Base-by-base conservation (phyloP, 2,888 invertebrate genomes). In the Pseudanteris insignis region DNA sequence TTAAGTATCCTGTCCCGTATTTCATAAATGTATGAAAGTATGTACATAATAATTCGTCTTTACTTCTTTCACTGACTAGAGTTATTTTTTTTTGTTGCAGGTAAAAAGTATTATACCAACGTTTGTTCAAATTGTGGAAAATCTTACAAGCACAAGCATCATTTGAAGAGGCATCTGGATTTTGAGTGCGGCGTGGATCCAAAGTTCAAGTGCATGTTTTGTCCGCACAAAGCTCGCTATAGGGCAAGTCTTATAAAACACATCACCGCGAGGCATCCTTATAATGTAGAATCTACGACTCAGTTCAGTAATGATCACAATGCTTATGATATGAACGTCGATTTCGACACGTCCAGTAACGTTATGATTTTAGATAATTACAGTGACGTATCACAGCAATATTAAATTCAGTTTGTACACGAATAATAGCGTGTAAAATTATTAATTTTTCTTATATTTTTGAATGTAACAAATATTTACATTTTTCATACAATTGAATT, bases 101-200 rank as follows among this genome's bases (percentile, higher is more conserved):
- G 48, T 48, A 48, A 54, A 8, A 54, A 60, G 33, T 13, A 13
- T 18, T 60, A 60, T 14, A 24, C 15, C 9, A 53, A 60, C 18
- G 48, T 60, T 0, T 60, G 60, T 36, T 48, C 29, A 2, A 69
- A 70, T n/a, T 81, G 80, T 58, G 78, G 78, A 11, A 75, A 76
- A 38, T 66, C 71, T 2, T 81, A 79, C 68, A 79, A 76, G 36
- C 74, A 77, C 51, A 75, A 75, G 33, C 73, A 75, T n/a, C 77
- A 77, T 15, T 54, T 77, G 58, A 79, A 68, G 68, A 72, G 73
- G 30, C 78, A 74, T 46, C 73, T 68, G 66, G 74, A 71, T 34
- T 76, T 81, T 63, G 84, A 84, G 64, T 83, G 84, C 54, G 83
- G 83, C 6, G 81, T 82, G 59, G 81, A 80, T 40, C 82, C 83